These are phyloP conservation scores for Odobenus rosmarus DNA, from an alignment of 2,113 vertebrate species.

Conservation along the genomic window DNA sequence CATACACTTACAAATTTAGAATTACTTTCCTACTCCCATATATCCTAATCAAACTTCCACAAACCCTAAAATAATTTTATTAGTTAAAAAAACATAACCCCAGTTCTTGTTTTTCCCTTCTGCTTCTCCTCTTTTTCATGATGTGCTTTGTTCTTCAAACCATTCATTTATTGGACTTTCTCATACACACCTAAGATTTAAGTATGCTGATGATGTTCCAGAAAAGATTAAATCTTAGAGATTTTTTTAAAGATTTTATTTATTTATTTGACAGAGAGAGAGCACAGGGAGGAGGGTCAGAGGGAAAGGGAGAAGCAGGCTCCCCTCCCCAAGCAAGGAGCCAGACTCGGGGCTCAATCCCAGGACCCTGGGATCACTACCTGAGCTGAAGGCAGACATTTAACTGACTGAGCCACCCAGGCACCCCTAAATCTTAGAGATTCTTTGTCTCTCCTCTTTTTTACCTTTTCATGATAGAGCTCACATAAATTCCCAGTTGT, in stretches of 20 bases:
- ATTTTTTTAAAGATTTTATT: neutral
- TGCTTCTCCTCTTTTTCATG: neutral
- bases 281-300: too few species aligned
- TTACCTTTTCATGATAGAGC: neutral
- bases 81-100: neutral
- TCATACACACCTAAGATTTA: neutral
- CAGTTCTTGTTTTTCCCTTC: neutral
- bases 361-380: too few species aligned
- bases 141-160: neutral
- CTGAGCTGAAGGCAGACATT: too few species aligned
- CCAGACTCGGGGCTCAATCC: too few species aligned
- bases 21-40: neutral
- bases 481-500: neutral
- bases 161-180: neutral
- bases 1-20: neutral
- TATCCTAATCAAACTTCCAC: neutral
- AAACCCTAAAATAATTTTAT: conserved; percentile 34
- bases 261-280: too few species aligned
- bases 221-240: neutral
- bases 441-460: neutral
- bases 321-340: too few species aligned
- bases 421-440: neutral
- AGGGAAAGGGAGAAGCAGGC: too few species aligned
- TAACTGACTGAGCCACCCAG: too few species aligned
- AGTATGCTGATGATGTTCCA: neutral